Evolutionary conservation across 2,888 invertebrate species (phyloP), one percentile per base, ranked within the genome.

Genomic region (Oegoconia quadripuncta): DNA sequence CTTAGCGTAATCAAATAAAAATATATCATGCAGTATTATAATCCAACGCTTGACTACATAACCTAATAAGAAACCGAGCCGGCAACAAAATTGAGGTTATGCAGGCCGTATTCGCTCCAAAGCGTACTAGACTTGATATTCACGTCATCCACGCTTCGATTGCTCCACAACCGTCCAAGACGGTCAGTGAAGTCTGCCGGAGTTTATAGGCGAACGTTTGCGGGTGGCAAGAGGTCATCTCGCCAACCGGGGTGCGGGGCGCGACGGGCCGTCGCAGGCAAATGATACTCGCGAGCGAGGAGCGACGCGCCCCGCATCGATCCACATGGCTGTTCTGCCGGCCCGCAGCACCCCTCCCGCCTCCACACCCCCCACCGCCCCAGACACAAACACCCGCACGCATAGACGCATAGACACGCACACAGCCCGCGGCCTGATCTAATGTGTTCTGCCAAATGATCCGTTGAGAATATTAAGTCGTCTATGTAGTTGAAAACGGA

Each of bases 371-470:
- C 31, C 55, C 46, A 34, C 48, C 41, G 42, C 40, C 46, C 42
- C 47, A 43, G 53, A 49, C 45, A 48, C 75, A 67, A 71, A 68
- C 67, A 62, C 70, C 69, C 71, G 64, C 72, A 61, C 61, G 51
- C 59, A 59, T 56, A 59, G 56, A 52, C 62, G 49, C 55, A 51
- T 56, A 56, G 54, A 52, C 56, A 50, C 44, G 28, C 42, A 33
- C 46, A 39, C 44, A 26, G 48, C 50, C 59, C 51, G 50, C 55
- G 46, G 49, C 61, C n/a, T n/a, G n/a, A 62, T 75, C 77, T 78
- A 79, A 78, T 76, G 81, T 80, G 81, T 79, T 71, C 75, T 77
- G 79, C 77, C 83, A 82, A 84, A 84, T 84, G 82, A 83, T 74
- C 82, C 77, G 72, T 60, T 54, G 47, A 64, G 74, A 77, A 80